A percentile compares a stretch with the other conserved stretches of the same genome.
These are phyloP conservation scores for Dendrocopos noguchii DNA, from an alignment of 2,113 vertebrate genomes.

Conservation along the genomic window DNA sequence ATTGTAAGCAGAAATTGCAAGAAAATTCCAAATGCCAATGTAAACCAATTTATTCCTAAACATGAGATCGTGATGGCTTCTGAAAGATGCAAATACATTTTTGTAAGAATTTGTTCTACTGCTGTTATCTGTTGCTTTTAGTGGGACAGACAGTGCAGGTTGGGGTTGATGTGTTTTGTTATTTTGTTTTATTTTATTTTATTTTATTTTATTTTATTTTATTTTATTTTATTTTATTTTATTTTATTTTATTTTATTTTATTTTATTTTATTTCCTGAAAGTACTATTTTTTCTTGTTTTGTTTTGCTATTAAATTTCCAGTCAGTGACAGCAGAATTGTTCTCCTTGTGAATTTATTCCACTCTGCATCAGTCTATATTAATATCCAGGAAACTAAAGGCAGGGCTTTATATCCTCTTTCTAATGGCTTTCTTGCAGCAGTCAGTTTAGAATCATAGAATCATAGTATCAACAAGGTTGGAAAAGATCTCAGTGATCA, in stretches of 20 bases:
- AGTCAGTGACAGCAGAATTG: background rate
- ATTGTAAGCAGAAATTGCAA: background rate
- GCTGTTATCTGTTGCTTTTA: background rate
- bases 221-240: too few species aligned
- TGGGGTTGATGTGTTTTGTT: too few species aligned
- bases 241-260: too few species aligned
- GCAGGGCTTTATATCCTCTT: background rate
- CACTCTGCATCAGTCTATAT: background rate
- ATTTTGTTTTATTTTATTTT: too few species aligned
- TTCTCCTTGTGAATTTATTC: background rate
- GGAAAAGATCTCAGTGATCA: too few species aligned
- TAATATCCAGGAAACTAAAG: background rate
- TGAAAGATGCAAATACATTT: background rate
- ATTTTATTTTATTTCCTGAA: background rate
- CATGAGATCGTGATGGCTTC: background rate
- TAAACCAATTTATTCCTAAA: background rate
- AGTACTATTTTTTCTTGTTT: background rate
- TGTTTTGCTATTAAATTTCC: background rate
- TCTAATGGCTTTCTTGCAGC: background rate
- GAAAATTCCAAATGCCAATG: background rate
- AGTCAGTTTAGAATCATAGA: background rate
- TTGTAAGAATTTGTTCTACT: background rate
- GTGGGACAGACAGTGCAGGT: rapidly evolving
- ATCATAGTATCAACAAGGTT: too few species aligned
- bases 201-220: too few species aligned